Base-by-base conservation (phyloP, 2,888 invertebrate genomes). In the Lasioglossum malachurum region DNA sequence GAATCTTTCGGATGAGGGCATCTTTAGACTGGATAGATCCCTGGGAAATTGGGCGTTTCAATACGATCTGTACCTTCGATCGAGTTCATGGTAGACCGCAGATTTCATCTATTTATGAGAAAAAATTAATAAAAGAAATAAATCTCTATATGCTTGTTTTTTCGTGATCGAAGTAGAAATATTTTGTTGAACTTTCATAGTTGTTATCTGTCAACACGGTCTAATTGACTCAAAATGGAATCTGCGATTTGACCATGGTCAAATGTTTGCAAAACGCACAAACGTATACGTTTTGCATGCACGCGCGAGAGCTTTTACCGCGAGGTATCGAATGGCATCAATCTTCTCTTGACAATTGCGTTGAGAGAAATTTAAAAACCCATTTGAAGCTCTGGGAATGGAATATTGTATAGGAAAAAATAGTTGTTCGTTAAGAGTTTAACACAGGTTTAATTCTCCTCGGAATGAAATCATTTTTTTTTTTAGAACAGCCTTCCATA, bases 291-390 rank as follows among this genome's bases (percentile, higher is more conserved):
- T 12, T 57, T n/a, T 12, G n/a, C 12, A 4, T 57, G n/a, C 12
- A n/a, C n/a, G 57, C n/a, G 57, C 57, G n/a, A 57, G 57, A 57
- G 57, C n/a, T 57, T 57, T 57, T 57, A 57, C 57, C 57, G 4
- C 57, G 57, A n/a, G n/a, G 19, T 38, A 72, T 31, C 46, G n/a
- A 57, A 57, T 57, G n/a, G 23, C 57, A 57, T 57, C 57, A 57
- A 57, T 57, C 57, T 57, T 57, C 57, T 57, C 57, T 57, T 57
- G 57, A 57, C 57, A n/a, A 57, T 57, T n/a, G 57, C n/a, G 57
- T 57, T 57, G 53, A n/a, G 57, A 57, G 57, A 57, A 57, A n/a
- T 57, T n/a, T 57, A 57, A 57, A 53, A 57, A 57, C n/a, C n/a
- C 57, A 57, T 57, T n/a, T 57, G 57, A 12, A n/a, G n/a, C 57